Evolutionary conservation across 1,140 invertebrate genomes (phyloP).

Genomic region (Drosophila nikananu): DNA sequence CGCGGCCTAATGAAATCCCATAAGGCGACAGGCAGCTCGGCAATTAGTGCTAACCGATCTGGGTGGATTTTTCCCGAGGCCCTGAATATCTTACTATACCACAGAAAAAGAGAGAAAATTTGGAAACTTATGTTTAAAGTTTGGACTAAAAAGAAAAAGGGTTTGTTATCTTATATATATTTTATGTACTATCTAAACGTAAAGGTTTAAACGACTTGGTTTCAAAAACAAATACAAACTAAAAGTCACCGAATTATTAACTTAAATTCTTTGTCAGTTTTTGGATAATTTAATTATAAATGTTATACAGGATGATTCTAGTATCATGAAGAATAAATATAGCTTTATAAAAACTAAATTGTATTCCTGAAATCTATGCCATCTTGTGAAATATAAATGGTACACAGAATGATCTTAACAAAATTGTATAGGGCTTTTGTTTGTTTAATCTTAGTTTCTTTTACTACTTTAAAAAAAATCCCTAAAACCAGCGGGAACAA

Average conservation of each 20-base stretch:
- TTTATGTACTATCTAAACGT: neutral
- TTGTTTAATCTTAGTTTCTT: neutral
- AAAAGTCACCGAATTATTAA: neutral
- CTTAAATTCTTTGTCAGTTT: neutral
- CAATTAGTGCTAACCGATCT: constrained; percentile 40
- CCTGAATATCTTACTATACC: neutral
- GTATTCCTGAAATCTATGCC: no score
- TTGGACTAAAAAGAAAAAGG: no score
- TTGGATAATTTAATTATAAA: neutral
- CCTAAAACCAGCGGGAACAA: no score
- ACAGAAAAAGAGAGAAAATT: neutral
- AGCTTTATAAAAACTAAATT: no score
- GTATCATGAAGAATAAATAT: no score
- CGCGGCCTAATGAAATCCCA: constrained; percentile 43
- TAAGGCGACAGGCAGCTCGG: constrained; percentile 26
- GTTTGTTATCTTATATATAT: neutral
- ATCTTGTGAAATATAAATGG: no score
- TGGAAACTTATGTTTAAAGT: neutral
- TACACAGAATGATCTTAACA: no score
- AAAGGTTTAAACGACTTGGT: neutral
- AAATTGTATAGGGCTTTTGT: no score
- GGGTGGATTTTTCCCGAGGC: constrained; percentile 10
- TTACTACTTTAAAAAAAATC: no score
- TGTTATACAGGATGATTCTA: no score
- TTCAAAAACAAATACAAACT: neutral